A percentile compares a stretch with the other conserved stretches of the same genome.
Conservation (phyloP, 2,113 vertebrate species). For the Phrynosoma platyrhinos region DNA sequence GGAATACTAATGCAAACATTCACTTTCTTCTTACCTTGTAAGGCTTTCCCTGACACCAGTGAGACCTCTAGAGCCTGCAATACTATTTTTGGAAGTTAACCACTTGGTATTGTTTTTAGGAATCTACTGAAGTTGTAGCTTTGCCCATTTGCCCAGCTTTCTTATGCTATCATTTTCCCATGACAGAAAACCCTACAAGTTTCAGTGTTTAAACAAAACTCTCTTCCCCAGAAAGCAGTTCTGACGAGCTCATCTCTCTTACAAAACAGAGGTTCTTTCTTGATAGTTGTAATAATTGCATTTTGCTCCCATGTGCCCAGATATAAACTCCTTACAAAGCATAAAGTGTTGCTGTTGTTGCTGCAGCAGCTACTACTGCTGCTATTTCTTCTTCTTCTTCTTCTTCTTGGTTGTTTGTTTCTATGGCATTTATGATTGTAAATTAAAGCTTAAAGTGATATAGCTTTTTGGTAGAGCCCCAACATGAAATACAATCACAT, state of each 20-base stretch:
- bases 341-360: background rate
- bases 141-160: constrained; percentile 45
- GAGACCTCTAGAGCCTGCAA: constrained; percentile 30
- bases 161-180: constrained; percentile 52
- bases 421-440: background rate
- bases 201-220: constrained; percentile 15
- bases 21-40: constrained; percentile 35
- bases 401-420: no score
- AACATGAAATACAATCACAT: background rate
- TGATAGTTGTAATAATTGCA: background rate
- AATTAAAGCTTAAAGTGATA: background rate
- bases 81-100: constrained; percentile 58
- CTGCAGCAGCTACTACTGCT: no score
- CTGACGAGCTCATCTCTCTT: background rate
- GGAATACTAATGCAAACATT: background rate
- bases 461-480: background rate
- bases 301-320: background rate
- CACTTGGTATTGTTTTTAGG: constrained; percentile 33
- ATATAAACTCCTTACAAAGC: background rate
- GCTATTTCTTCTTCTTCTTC: no score
- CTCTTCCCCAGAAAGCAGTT: background rate
- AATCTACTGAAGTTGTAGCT: constrained; percentile 25
- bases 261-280: background rate
- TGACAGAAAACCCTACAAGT: constrained; percentile 16
- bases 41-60: constrained; percentile 44